Base-by-base conservation (phyloP, 2,113 vertebrate genomes). In the Ciconia boyciana region DNA sequence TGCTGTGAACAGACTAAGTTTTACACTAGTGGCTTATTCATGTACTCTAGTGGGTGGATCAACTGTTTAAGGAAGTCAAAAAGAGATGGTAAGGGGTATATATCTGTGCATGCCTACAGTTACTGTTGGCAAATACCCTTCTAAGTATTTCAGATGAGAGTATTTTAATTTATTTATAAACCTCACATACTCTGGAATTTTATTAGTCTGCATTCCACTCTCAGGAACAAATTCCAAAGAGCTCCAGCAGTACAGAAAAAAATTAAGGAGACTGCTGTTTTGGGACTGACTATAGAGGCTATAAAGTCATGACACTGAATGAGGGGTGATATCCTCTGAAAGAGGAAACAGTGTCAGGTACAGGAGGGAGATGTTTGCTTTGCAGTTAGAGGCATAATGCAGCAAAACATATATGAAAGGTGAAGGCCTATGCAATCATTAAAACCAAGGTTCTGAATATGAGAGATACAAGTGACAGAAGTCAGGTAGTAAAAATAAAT, bases 101-200 rank as follows among this genome's bases (percentile, higher is more conserved):
- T 86, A 93, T 79, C 39, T 78, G 8, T 69, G 48, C n/a, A 43
- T 75, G 71, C 49, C 72, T 58, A 66, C 32, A 54, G 70, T 69
- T 90, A 65, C 22, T 87, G 29, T 48, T 78, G 25, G 24, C 28
- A 87, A 92, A 92, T 74, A 92, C 19, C n/a, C 55, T 78, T 82
- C 28, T 44, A 82, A 84, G 77, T 87, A 82, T 70, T 91, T 95
- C 85, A 92, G 72, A 84, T 91, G 24, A 86, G 55, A 81, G 25
- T 39, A 81, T 85, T 95, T 87, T 51, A 68, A 94, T 94, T 87
- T 95, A 92, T 91, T 94, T 94, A 94, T 93, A 95, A 94, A 83
- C 18, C 11, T 48, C 65, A 54, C 57, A 82, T 82, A 87, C 64
- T 64, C 76, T 66, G 64, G 58, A 83, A 95, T 92, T 94, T 91